A percentile compares a stretch with the other conserved stretches of the same genome.
These are phyloP conservation scores for Mustela lutreola DNA, from an alignment of 2,113 vertebrate species.

Conservation along the genomic window DNA sequence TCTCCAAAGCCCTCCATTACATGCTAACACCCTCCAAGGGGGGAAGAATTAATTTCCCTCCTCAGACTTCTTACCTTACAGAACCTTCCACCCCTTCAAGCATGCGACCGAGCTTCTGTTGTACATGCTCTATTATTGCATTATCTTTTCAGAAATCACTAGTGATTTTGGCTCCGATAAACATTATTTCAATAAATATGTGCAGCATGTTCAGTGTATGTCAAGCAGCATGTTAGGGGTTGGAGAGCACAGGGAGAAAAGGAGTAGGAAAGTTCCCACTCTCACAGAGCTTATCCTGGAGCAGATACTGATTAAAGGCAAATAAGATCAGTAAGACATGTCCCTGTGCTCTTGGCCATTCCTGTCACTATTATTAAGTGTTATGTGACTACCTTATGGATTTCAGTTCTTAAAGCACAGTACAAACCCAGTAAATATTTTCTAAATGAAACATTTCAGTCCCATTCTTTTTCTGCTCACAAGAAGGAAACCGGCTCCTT, in stretches of 20 bases:
- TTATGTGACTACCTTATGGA: background rate
- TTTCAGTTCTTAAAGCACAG: conserved; percentile 35
- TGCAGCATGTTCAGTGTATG: background rate
- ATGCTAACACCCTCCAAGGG: background rate
- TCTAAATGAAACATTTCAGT: conserved; percentile 34
- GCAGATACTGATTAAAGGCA: background rate
- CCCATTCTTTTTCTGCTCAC: background rate
- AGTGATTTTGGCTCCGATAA: conserved; percentile 18
- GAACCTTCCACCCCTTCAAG: background rate
- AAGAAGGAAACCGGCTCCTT: background rate
- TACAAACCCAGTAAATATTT: background rate
- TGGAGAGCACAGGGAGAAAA: background rate
- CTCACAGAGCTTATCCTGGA: background rate
- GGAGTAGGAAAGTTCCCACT: background rate
- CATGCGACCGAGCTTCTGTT: background rate
- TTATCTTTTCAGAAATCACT: conserved; percentile 43
- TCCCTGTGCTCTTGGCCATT: background rate
- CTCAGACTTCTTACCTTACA: background rate
- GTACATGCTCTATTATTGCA: background rate
- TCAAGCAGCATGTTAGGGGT: background rate
- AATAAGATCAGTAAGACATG: background rate
- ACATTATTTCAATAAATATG: background rate
- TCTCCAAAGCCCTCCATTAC: background rate
- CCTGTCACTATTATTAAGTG: background rate
- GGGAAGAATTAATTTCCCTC: conserved; percentile 31